Evolutionary conservation across 2,113 vertebrate species (phyloP), one percentile per base, ranked within the genome.

Genomic region (Rana temporaria): DNA sequence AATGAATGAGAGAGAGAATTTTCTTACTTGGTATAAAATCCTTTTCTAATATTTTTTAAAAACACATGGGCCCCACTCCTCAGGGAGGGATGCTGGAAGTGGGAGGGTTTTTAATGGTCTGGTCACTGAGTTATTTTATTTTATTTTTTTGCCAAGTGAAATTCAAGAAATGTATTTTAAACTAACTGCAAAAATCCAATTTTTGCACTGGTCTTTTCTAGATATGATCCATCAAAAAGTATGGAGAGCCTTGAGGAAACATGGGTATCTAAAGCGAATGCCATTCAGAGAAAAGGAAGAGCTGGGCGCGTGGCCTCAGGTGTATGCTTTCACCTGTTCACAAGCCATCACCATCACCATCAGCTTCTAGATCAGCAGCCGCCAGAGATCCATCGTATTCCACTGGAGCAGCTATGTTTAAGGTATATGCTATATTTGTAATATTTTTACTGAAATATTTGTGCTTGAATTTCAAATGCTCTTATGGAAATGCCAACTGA

Each of bases 221-320:
- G 98, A 80, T 99, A 98, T 0, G 98, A 99, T 81, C 96, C 97
- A 15, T 88, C 95, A 85, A 99, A 97, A 88, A 95, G 98, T 87
- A 99, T 99, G 98, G 98, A 99, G 88, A 99, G 98, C 87, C 90
- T 99, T 86, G 98, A 99, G 89, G 97, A 98, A 42, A 94, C 94
- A 0, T 99, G 96, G 90, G 96, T 97, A 38, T 99, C 98, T 60
- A 95, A 94, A 82, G 98, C 97, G 83, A 99, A 92, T 0, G 96
- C 98, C 2, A 87, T 99, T 86, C 98, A 99, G 87, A 96, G 98
- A 85, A 96, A 91, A 87, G 98, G 98, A 1, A 89, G 98, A 78
- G 98, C 98, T 0, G 98, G 98, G 22, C 97, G 98, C 0, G 96
- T 99, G 70, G 96, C 97, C 0, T 98, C 98, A 0, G 98, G 98